Evolutionary conservation across 2,113 vertebrate genomes (phyloP).

Genomic region (Microcebus murinus): DNA sequence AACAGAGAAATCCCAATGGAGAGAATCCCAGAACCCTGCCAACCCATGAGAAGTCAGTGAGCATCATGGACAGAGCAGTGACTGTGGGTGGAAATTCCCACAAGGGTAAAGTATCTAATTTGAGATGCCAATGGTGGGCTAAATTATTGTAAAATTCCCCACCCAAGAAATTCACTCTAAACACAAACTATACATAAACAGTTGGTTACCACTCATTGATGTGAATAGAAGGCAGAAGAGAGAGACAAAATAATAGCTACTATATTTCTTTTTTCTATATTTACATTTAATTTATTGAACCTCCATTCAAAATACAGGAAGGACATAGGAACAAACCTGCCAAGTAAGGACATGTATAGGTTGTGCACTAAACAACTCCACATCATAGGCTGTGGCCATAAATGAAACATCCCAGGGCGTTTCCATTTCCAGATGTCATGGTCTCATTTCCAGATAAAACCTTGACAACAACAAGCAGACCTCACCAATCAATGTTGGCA

Average conservation of each 20-base stretch:
- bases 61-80: not conserved
- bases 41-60: not conserved
- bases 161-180: conserved; percentile 16
- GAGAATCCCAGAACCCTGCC: not conserved
- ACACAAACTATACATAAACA: not conserved
- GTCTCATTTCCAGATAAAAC: not conserved
- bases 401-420: not conserved
- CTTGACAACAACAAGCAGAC: not conserved
- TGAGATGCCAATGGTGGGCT: not conserved
- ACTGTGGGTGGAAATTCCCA: not conserved
- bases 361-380: not conserved
- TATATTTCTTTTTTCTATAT: conserved; percentile 28
- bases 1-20: not conserved
- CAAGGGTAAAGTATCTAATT: not conserved
- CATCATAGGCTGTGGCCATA: not conserved
- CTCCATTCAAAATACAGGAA: not conserved
- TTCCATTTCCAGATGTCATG: not conserved
- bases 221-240: conserved; percentile 14
- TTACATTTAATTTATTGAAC: conserved; percentile 42
- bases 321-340: not conserved
- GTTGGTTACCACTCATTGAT: not conserved
- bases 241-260: not conserved
- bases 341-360: not conserved
- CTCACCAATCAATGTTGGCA: not conserved
- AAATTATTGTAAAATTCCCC: not conserved